phyloP scores from a whole-genome alignment of 2,888 invertebrate species.

The Formica aserva region DNA sequence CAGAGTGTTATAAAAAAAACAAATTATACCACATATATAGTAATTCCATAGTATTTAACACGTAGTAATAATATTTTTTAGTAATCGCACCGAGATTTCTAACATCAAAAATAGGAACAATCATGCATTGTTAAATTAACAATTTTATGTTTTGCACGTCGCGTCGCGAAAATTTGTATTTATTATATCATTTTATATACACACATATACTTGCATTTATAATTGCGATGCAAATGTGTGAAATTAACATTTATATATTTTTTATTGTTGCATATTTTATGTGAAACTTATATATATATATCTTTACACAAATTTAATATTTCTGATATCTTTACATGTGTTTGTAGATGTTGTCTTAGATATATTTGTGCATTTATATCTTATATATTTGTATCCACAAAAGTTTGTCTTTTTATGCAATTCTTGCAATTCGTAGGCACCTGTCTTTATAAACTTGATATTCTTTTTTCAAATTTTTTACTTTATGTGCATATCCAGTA shows the following conservation, averaged over 20 bases:
- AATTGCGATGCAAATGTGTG: background rate
- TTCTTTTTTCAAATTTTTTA: background rate
- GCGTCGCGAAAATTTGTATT: conserved; percentile 1
- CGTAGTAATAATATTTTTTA: background rate
- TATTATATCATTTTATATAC: background rate
- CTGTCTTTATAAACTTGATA: background rate
- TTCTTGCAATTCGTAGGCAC: background rate
- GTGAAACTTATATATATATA: background rate
- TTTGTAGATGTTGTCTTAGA: too few relatives aligned
- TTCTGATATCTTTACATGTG: background rate
- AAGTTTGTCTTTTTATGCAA: background rate
- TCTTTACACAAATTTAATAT: background rate
- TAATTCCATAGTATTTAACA: background rate
- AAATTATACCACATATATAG: background rate
- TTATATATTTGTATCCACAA: background rate
- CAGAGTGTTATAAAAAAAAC: background rate
- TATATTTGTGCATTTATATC: background rate
- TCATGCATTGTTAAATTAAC: conserved; percentile 7
- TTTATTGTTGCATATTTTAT: background rate
- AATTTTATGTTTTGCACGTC: background rate
- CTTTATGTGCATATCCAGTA: background rate
- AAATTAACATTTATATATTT: background rate
- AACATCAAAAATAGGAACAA: background rate
- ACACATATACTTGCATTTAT: background rate
- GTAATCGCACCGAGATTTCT: conserved; percentile 17